These are phyloP conservation scores for Chinchilla lanigera DNA, from an alignment of 2,113 vertebrate species.

Conservation along the genomic window DNA sequence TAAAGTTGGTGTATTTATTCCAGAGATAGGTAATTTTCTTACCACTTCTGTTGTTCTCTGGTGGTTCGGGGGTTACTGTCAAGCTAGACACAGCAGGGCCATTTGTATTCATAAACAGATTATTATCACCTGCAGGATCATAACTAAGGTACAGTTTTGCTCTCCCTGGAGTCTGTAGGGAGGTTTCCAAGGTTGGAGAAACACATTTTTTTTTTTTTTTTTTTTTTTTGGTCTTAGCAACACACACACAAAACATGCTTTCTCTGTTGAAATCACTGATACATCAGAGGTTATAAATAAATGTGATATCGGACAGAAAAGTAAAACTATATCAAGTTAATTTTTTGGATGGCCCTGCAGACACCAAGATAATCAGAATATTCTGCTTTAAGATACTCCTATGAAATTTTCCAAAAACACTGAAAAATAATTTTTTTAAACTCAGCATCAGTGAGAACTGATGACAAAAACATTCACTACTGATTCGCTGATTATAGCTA, in stretches of 20 bases:
- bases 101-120: not conserved
- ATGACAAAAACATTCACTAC: conserved; percentile 57
- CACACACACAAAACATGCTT: not conserved
- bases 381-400: not conserved
- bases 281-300: not conserved
- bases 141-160: not conserved
- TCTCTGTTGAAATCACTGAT: not conserved
- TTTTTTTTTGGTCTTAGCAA: not conserved
- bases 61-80: not conserved
- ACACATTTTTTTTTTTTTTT: not conserved
- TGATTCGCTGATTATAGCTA: conserved; percentile 28
- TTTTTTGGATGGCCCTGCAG: conserved; percentile 15
- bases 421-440: not conserved
- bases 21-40: not conserved
- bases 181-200: not conserved
- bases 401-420: conserved; percentile 15
- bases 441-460: conserved; percentile 37
- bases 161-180: not conserved
- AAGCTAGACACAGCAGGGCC: not conserved
- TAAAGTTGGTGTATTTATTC: not conserved
- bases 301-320: not conserved
- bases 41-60: not conserved
- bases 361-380: not conserved
- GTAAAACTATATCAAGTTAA: conserved; percentile 37
- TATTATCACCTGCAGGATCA: not conserved